phyloP scores from a whole-genome alignment of 1,140 invertebrate species.

The Idris sp. region DNA sequence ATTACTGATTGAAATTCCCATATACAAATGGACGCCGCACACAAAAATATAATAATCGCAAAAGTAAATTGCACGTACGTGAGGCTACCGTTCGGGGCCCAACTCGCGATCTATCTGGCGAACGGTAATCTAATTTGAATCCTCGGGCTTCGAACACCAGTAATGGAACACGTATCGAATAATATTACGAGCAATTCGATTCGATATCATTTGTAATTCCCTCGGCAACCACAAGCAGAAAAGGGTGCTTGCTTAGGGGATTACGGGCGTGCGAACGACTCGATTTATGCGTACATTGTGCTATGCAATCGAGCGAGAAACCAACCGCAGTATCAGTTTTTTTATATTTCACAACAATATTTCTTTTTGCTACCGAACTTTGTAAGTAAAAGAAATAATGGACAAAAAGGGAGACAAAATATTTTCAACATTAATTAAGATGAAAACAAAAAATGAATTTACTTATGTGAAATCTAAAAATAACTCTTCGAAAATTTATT shows the following conservation, averaged over 20 bases:
- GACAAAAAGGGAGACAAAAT: no score
- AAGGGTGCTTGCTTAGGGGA: conserved; percentile 17
- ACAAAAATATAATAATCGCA: conserved; percentile 76
- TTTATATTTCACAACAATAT: conserved; percentile 40
- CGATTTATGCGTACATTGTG: conserved; percentile 60
- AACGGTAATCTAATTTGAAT: conserved; percentile 78
- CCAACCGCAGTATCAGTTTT: conserved; percentile 52
- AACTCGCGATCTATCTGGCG: conserved; percentile 14
- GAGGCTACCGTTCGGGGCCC: conserved; percentile 75
- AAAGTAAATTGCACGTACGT: conserved; percentile 78
- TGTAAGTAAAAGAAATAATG: no score
- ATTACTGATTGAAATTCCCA: conserved; percentile 37
- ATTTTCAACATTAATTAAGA: no score
- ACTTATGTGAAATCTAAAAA: no score
- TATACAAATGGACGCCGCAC: conserved; percentile 36
- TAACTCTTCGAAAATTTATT: no score
- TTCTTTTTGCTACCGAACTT: conserved; percentile 54
- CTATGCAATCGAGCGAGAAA: conserved; percentile 56
- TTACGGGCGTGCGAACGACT: conserved; percentile 57
- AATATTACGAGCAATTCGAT: conserved; percentile 76
- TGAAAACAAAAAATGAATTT: no score
- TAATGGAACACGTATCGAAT: conserved; percentile 79
- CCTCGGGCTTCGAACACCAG: conserved; percentile 56
- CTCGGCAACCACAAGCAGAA: conserved; percentile 53
- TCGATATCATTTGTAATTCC: conserved; percentile 75